Percentiles rank a stretch among this genome's conserved stretches.
Conservation (phyloP, 2,113 vertebrate genomes). For the Hypanus sabinus region DNA sequence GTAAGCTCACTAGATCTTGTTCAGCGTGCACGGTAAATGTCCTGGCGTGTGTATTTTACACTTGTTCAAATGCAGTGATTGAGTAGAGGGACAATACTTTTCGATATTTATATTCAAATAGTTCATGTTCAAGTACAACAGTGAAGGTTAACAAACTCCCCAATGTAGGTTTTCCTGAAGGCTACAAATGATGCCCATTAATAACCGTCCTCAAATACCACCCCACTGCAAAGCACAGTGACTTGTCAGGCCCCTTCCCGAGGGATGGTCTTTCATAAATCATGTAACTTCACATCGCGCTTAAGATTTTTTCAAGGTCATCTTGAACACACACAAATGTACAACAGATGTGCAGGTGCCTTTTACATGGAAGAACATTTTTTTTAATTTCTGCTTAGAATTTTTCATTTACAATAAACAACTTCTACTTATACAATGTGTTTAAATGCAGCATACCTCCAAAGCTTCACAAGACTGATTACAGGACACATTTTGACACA, state of each 20-base stretch:
- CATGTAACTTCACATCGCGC: not conserved
- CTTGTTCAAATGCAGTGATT: not conserved
- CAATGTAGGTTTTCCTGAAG: conserved; percentile 16
- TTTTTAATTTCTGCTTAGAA: not conserved
- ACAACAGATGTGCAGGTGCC: not conserved
- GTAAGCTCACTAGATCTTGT: not conserved
- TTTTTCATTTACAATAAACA: not conserved
- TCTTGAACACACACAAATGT: not conserved
- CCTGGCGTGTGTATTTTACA: not conserved
- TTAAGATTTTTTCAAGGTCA: conserved; percentile 16
- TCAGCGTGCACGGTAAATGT: not conserved
- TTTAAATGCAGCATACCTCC: not conserved
- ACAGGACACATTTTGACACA: not conserved
- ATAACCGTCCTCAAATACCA: conserved; percentile 17
- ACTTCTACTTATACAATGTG: not conserved
- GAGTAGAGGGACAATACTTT: not conserved
- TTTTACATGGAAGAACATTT: not conserved
- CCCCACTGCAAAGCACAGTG: conserved; percentile 8
- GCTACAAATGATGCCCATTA: conserved; percentile 27
- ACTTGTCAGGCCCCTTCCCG: conserved; percentile 16
- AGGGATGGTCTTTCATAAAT: conserved; percentile 28
- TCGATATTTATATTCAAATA: not conserved
- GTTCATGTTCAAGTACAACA: conserved; percentile 30
- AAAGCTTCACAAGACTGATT: not conserved
- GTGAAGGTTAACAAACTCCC: conserved; percentile 29